Conservation (phyloP, 2,797 vertebrate genomes). For the Cossypha dichroa region DNA sequence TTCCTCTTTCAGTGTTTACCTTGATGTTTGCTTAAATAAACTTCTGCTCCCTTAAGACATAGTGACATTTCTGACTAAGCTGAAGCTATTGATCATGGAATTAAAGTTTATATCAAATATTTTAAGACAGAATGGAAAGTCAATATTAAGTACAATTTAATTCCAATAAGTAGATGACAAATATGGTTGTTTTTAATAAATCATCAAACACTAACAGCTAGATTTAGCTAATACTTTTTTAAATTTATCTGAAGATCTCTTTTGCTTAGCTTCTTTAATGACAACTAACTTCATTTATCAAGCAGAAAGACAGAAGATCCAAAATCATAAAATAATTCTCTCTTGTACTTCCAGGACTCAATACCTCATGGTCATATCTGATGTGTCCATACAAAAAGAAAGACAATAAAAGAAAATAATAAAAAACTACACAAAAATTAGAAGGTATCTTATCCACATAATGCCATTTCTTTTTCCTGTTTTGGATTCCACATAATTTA, state of each 20-base stretch:
- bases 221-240: background rate
- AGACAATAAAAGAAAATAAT: background rate
- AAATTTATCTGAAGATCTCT: background rate
- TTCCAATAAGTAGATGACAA: background rate
- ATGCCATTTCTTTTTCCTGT: background rate
- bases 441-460: background rate
- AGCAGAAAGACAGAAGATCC: background rate
- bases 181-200: background rate
- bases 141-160: background rate
- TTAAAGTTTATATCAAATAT: constrained; percentile 28
- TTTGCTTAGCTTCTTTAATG: background rate
- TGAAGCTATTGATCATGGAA: constrained; percentile 20
- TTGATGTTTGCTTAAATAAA: constrained; percentile 13
- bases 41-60: background rate
- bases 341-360: background rate
- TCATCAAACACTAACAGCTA: background rate
- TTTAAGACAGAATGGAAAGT: constrained; percentile 22
- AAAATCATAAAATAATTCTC: background rate
- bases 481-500: background rate
- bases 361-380: rapidly evolving
- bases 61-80: constrained; percentile 31
- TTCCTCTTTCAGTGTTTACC: background rate
- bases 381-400: background rate
- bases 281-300: background rate
- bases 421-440: background rate